Evolutionary conservation across 2,888 invertebrate genomes (phyloP).

Genomic region (Athalia cordata): DNA sequence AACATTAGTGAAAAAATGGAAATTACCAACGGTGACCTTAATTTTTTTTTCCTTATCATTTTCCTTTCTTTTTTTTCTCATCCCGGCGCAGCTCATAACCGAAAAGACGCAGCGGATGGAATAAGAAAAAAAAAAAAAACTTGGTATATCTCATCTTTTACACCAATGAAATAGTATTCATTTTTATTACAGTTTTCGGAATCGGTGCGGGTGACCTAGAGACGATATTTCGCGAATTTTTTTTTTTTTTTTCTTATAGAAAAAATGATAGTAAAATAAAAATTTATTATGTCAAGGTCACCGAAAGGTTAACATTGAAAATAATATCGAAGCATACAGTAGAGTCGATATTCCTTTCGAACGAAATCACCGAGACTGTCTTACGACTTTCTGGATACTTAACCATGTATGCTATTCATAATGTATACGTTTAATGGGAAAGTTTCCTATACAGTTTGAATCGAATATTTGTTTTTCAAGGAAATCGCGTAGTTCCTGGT

Average conservation of each 20-base stretch:
- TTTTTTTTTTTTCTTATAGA: not conserved
- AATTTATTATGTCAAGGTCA: not conserved
- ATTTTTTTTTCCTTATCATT: not conserved
- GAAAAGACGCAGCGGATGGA: not conserved
- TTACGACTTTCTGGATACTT: conserved; percentile 7
- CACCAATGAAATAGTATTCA: too few species aligned
- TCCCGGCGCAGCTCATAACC: too few species aligned
- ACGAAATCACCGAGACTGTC: conserved; percentile 9
- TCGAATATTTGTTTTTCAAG: conserved; percentile 29
- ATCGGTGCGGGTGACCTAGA: not conserved
- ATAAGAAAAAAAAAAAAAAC: too few species aligned
- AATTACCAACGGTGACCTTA: conserved; percentile 26
- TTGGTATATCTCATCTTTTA: too few species aligned
- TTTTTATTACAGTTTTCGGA: too few species aligned
- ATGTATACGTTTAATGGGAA: conserved; percentile 22
- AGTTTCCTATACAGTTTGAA: conserved; percentile 14
- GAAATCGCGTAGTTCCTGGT: conserved; percentile 33
- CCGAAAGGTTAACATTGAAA: not conserved
- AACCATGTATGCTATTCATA: conserved; percentile 18
- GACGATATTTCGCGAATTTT: conserved; percentile 18
- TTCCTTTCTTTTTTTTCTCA: not conserved
- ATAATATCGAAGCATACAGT: not conserved
- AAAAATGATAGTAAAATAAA: not conserved
- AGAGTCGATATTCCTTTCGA: not conserved
- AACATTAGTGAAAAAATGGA: conserved; percentile 36